Evolutionary conservation across 1,140 invertebrate genomes (phyloP).

Genomic region (Phthorimaea operculella): DNA sequence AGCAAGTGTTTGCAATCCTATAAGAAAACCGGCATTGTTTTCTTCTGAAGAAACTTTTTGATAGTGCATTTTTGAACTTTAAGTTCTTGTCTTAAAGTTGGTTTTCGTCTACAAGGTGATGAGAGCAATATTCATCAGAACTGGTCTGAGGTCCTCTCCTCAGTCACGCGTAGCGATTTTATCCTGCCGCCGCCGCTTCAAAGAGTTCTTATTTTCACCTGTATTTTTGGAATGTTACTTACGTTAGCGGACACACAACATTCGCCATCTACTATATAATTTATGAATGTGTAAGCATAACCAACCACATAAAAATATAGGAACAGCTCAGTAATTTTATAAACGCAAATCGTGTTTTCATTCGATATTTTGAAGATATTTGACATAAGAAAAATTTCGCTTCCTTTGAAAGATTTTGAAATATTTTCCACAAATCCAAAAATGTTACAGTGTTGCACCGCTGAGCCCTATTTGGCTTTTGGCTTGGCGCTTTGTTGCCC

Average conservation of each 20-base stretch:
- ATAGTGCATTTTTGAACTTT: conserved; percentile 16
- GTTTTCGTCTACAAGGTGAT: conserved; percentile 12
- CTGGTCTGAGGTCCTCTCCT: conserved; percentile 15
- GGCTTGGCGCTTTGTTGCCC: neutral
- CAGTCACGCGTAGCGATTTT: conserved; percentile 39
- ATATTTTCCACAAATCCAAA: no score
- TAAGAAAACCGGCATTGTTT: conserved; percentile 42
- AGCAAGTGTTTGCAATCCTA: conserved; percentile 47
- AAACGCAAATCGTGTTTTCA: no score
- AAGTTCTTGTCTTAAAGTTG: conserved; percentile 6
- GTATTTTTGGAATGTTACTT: neutral
- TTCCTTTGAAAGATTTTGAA: no score
- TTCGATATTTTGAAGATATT: no score
- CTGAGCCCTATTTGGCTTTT: no score
- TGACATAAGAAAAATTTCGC: no score
- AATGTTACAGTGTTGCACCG: no score
- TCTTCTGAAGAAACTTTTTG: conserved; percentile 19
- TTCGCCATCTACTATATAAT: no score
- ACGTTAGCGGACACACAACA: no score
- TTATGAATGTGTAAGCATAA: no score
- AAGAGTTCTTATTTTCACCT: conserved; percentile 34
- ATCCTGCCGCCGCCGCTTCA: conserved; percentile 34
- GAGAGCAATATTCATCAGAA: conserved; percentile 24
- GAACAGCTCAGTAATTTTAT: no score
- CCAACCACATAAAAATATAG: no score